A percentile compares a stretch with the other conserved stretches of the same genome.
Conservation (phyloP, 2,113 vertebrate species). For the Eretmodus cyanostictus region DNA sequence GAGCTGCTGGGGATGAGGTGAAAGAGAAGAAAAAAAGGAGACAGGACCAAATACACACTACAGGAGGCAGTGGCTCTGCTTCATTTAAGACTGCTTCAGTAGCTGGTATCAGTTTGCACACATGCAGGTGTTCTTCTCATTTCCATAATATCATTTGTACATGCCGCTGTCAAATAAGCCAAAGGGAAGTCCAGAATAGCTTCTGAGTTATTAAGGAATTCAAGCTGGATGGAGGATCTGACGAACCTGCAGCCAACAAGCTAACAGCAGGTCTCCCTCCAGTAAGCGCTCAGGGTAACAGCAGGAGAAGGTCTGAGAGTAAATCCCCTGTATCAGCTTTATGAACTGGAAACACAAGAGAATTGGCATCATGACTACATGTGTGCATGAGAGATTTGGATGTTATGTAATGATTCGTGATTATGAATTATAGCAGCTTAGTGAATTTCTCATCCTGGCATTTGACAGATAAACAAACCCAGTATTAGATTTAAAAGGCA, state of each 20-base stretch:
- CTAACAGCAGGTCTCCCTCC: not conserved
- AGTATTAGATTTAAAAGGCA: not conserved
- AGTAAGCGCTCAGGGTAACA: not conserved
- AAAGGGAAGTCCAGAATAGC: not conserved
- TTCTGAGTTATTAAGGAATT: not conserved
- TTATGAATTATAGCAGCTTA: not conserved
- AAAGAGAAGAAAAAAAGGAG: not conserved
- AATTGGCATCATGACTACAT: not conserved
- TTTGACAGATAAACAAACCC: not conserved
- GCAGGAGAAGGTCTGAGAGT: not conserved
- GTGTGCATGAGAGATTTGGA: not conserved
- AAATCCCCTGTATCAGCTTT: not conserved
- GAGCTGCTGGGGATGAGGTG: not conserved
- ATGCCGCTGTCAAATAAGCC: not conserved
- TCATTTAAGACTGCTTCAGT: not conserved
- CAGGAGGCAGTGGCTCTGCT: not conserved
- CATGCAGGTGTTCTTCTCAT: not conserved
- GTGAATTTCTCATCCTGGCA: not conserved
- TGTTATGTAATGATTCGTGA: not conserved
- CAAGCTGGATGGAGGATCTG: not conserved
- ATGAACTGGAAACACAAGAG: not conserved
- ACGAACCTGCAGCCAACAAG: not conserved
- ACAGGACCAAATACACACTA: not conserved
- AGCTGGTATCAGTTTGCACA: not conserved
- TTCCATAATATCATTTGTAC: not conserved